phyloP scores from a whole-genome alignment of 2,797 vertebrate species.

The Avahi laniger region DNA sequence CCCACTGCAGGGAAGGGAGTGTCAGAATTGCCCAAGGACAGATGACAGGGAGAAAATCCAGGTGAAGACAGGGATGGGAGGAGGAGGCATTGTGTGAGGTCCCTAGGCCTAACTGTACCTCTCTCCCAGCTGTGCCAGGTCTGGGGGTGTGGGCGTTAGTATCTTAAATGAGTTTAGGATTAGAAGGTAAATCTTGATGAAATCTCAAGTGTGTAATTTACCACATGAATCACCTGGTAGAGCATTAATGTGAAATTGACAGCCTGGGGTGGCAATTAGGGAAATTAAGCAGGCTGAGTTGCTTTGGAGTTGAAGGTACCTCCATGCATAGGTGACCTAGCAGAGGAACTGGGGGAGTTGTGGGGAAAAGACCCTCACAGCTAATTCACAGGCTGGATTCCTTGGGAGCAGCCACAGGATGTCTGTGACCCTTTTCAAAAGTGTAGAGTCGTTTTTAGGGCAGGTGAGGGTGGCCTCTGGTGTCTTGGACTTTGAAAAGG shows the following conservation, averaged over 20 bases:
- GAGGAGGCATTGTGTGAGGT: constrained; percentile 60
- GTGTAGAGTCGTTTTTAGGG: neutral
- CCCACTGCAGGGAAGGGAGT: neutral
- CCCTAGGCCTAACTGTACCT: neutral
- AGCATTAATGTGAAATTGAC: constrained; percentile 68
- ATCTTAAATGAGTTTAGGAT: constrained; percentile 65
- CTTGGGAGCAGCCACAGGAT: neutral
- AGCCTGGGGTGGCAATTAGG: constrained; percentile 72
- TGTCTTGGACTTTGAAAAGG: neutral
- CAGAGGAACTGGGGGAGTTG: neutral
- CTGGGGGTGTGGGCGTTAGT: constrained; percentile 20
- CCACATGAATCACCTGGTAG: constrained; percentile 73
- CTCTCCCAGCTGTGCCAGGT: neutral
- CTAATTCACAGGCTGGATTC: too few relatives aligned
- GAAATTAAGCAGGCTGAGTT: constrained; percentile 50
- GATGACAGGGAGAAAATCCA: neutral
- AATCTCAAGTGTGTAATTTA: constrained; percentile 75
- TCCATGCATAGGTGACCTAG: neutral
- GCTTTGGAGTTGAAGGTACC: constrained; percentile 6
- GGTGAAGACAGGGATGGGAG: neutral
- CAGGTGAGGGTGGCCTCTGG: neutral
- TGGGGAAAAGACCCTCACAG: neutral
- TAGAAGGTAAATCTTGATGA: constrained; percentile 67
- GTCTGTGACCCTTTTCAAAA: neutral
- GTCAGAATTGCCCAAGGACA: constrained; percentile 36